Evolutionary conservation across 2,888 invertebrate genomes (phyloP).

Genomic region (Tyria jacobaeae): DNA sequence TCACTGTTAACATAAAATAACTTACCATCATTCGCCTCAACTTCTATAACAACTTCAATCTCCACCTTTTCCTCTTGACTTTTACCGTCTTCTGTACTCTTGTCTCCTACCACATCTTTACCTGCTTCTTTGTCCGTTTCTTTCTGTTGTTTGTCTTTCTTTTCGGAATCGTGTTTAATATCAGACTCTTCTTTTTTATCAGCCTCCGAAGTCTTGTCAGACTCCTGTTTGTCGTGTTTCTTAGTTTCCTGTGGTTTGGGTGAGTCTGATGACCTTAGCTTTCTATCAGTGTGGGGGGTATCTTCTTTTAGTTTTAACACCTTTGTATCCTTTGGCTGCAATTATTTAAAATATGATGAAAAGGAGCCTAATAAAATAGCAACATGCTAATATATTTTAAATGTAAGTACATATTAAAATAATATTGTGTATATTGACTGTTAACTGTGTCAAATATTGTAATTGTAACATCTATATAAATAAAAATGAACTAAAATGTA

Average conservation of each 20-base stretch:
- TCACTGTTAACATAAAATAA: no score
- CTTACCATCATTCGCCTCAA: slow-evolving; percentile 65
- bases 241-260: slow-evolving; percentile 62
- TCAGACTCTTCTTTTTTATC: slow-evolving; percentile 36
- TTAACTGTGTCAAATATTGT: no score
- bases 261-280: slow-evolving; percentile 72
- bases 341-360: slow-evolving; percentile 1
- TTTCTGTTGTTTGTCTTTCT: no score
- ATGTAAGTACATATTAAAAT: no score
- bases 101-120: slow-evolving; percentile 37
- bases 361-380: no score
- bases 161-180: not conserved
- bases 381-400: no score
- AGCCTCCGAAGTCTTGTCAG: slow-evolving; percentile 33
- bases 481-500: no score
- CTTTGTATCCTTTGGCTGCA: slow-evolving; percentile 77
- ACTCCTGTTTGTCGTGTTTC: slow-evolving; percentile 47
- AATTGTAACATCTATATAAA: no score
- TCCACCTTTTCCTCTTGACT: slow-evolving; percentile 54
- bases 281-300: slow-evolving; percentile 63
- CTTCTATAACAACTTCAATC: slow-evolving; percentile 62
- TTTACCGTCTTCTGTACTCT: slow-evolving; percentile 29
- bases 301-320: slow-evolving; percentile 74
- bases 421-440: no score
- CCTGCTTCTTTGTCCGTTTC: slow-evolving; percentile 13